These are phyloP conservation scores for Heteromurus nitidus DNA, from an alignment of 2,888 invertebrate species.

Conservation along the genomic window DNA sequence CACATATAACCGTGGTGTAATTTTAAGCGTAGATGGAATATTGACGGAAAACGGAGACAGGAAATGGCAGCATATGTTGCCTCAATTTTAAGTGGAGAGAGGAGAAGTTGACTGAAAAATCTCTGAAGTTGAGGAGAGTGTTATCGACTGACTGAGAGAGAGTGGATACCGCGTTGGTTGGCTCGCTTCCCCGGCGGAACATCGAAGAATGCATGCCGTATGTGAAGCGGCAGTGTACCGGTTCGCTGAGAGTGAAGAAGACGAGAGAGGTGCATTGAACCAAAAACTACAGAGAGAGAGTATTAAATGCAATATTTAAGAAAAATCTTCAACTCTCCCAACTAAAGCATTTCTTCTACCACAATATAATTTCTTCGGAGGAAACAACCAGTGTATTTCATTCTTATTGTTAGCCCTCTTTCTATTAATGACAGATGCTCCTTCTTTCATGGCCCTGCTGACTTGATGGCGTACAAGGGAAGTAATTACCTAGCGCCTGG, in stretches of 20 bases:
- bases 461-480: too few relatives aligned
- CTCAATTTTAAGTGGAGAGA: conserved; percentile 41
- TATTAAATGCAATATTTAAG: neutral
- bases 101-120: conserved; percentile 32
- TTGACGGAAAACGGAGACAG: conserved; percentile 66
- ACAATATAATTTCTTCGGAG: too few relatives aligned
- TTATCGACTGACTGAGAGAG: conserved; percentile 41
- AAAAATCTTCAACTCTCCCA: neutral
- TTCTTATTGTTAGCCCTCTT: neutral
- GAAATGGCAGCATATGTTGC: conserved; percentile 72
- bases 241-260: conserved; percentile 13
- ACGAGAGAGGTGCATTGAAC: conserved; percentile 29
- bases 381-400: neutral
- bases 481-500: too few relatives aligned
- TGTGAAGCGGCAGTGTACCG: neutral
- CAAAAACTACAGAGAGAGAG: too few relatives aligned
- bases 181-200: too few relatives aligned
- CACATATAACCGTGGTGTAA: neutral
- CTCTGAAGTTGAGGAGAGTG: neutral
- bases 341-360: too few relatives aligned
- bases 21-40: neutral
- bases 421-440: conserved; percentile 38
- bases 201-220: too few relatives aligned
- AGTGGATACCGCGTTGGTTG: conserved; percentile 1
- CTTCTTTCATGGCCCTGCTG: conserved; percentile 20